Conservation (phyloP, 2,797 vertebrate species). For the Philypnodon macrostomus region DNA sequence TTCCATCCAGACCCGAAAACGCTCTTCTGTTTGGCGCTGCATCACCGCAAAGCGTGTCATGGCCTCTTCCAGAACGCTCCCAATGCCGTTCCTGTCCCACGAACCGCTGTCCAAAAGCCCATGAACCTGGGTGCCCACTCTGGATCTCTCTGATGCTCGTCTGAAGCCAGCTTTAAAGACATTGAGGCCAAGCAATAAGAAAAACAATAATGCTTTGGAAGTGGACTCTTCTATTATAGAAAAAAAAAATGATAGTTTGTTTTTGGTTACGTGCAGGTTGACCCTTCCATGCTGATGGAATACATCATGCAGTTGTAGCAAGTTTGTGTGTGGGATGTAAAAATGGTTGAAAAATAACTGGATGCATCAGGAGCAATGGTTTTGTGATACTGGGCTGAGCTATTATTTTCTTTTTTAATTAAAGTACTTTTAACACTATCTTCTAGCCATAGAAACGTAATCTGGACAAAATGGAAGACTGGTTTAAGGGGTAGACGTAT, state of each 20-base stretch:
- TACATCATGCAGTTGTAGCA: slow-evolving; percentile 78
- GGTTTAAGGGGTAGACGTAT: background rate
- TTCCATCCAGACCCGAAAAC: slow-evolving; percentile 91
- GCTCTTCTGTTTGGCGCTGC: slow-evolving; percentile 94
- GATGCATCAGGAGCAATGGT: slow-evolving; percentile 36
- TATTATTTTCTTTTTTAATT: no score
- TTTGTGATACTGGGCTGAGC: slow-evolving; percentile 34
- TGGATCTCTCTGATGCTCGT: slow-evolving; percentile 86
- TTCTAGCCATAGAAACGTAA: background rate
- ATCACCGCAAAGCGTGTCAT: slow-evolving; percentile 92
- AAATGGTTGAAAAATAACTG: slow-evolving; percentile 60
- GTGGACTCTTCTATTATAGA: slow-evolving; percentile 70
- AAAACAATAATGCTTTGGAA: slow-evolving; percentile 75
- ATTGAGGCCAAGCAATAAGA: slow-evolving; percentile 88
- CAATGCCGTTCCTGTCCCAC: slow-evolving; percentile 91
- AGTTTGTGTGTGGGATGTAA: slow-evolving; percentile 69
- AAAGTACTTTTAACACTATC: background rate
- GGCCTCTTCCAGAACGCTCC: slow-evolving; percentile 92
- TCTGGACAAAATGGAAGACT: background rate
- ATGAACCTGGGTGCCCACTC: slow-evolving; percentile 85
- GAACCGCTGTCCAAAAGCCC: slow-evolving; percentile 88
- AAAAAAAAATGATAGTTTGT: slow-evolving; percentile 68
- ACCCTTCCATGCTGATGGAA: slow-evolving; percentile 80
- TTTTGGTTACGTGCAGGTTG: slow-evolving; percentile 75
- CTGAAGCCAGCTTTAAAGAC: slow-evolving; percentile 96